Base-by-base conservation (phyloP, 2,888 invertebrate species). In the Mystacides longicornis region DNA sequence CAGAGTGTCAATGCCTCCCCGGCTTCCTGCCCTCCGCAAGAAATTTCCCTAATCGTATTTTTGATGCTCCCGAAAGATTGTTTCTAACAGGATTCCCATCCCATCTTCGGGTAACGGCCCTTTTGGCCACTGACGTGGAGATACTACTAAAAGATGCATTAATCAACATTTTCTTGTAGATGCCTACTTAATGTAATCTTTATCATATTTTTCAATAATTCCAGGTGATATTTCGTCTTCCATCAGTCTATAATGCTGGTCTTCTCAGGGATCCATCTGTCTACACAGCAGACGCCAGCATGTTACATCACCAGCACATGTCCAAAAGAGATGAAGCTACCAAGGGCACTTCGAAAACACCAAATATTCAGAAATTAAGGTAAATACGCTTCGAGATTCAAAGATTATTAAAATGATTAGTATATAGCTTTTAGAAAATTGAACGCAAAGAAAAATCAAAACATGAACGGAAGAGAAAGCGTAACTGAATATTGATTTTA, bases 281-380 rank as follows among this genome's bases (percentile, higher is more conserved):
- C 62, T 91, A 89, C 65, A 86, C 91, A 49, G 93, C 89, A 0
- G 89, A 89, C 67, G 87, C 89, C 0, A 89, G 89, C 66, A 77
- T 90, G 55, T 83, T 89, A 64, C 71, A 73, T 64, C 71, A 73
- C 56, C 58, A 58, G 45, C 45, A 58, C 2, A 47, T 57, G 16
- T 47, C 53, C 37, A 37, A 45, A 18, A 49, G 51, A 18, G 58
- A 58, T 21, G 56, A 58, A 20, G 54, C 56, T n/a, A 33, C 50
- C 7, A 58, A 54, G 42, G 23, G 23, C 18, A 18, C 55, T 0
- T 51, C 68, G 0, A 81, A 80, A 65, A 66, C 78, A 50, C 75
- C 81, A 2, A 74, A 77, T 56, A 74, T 82, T 54, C 79, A 80
- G 46, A 83, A 82, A 70, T 76, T 82, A 73, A 81, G 81, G 82